These are phyloP conservation scores for Ceyx margarethae DNA, from an alignment of 2,113 vertebrate species.

Conservation along the genomic window DNA sequence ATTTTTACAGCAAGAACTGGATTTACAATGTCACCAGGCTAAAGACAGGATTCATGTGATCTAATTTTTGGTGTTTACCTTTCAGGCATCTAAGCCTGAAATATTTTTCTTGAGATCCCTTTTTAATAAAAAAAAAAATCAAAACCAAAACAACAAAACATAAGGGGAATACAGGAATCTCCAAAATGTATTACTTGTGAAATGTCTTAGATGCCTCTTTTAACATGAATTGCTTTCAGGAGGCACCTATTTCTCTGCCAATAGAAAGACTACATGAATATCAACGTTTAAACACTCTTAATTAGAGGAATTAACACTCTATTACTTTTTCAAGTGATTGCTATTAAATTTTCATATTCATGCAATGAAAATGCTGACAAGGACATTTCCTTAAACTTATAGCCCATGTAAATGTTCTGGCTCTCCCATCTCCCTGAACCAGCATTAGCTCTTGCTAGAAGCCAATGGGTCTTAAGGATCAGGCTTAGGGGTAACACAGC, in stretches of 20 bases:
- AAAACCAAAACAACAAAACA: too few species aligned
- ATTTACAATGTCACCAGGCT: background rate
- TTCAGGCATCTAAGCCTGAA: background rate
- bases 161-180: background rate
- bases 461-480: rapidly evolving
- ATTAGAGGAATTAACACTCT: background rate
- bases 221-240: background rate
- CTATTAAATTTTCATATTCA: background rate
- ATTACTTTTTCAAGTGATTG: background rate
- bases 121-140: background rate
- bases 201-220: background rate
- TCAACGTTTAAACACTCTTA: background rate
- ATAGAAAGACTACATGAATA: background rate
- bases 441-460: background rate
- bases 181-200: background rate
- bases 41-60: background rate
- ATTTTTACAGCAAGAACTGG: background rate
- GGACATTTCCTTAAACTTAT: background rate
- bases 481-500: background rate
- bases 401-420: background rate
- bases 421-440: background rate
- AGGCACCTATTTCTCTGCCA: background rate
- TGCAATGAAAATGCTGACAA: background rate
- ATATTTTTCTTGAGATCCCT: background rate
- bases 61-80: background rate